phyloP scores from a whole-genome alignment of 2,888 invertebrate species.

The Acanthosepion pharaonis region DNA sequence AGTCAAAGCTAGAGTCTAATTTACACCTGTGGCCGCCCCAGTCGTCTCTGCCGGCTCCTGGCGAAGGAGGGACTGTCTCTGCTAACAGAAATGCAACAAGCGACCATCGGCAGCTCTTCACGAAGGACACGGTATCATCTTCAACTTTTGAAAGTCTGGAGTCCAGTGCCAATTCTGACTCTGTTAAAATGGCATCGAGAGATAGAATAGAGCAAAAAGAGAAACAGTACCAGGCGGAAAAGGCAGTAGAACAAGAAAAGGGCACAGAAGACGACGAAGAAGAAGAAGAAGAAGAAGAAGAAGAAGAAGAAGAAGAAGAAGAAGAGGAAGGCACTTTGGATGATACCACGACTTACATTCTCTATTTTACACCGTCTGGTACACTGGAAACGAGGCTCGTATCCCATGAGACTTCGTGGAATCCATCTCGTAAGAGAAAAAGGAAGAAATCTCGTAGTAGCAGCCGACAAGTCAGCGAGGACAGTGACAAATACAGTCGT shows the following conservation, averaged over 20 bases:
- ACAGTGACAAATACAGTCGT: not conserved
- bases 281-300: not conserved
- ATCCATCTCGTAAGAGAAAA: not conserved
- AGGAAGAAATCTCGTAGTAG: not conserved
- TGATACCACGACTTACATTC: not conserved
- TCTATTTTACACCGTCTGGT: not conserved
- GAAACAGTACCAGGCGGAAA: not conserved
- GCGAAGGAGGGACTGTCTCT: conserved; percentile 21
- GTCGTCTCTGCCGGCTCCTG: not conserved
- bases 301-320: not conserved
- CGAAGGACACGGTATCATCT: not conserved
- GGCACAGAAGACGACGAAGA: not conserved
- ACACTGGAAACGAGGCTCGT: not conserved
- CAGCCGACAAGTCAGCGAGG: not conserved
- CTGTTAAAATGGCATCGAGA: conserved; percentile 38
- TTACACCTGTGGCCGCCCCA: conserved; percentile 37
- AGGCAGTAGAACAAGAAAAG: not conserved
- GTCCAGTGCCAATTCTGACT: not conserved
- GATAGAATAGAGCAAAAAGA: conserved; percentile 36
- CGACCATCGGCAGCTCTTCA: not conserved
- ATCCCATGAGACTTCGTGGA: not conserved
- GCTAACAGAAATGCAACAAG: not conserved
- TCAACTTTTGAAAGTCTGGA: not conserved
- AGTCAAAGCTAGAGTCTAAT: not conserved
- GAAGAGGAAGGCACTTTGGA: not conserved